phyloP scores from a whole-genome alignment of 2,113 vertebrate genomes.

The Platichthys stellatus region DNA sequence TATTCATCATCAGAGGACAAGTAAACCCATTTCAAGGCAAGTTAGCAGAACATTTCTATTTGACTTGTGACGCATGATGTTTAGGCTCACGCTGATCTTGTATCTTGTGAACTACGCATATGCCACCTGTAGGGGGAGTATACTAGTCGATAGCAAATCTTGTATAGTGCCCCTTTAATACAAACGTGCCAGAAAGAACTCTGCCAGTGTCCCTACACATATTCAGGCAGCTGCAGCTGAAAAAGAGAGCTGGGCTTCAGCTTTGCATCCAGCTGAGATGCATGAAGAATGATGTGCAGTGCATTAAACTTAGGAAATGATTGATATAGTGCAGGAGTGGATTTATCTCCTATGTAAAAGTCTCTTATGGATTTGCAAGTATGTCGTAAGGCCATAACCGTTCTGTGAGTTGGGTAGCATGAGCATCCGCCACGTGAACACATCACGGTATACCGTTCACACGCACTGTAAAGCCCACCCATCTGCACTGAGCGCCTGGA shows the following conservation, averaged over 20 bases:
- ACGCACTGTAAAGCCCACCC: constrained; percentile 52
- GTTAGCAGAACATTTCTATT: too few relatives aligned
- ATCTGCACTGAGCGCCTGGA: constrained; percentile 44
- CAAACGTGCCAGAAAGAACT: neutral
- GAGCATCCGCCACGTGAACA: constrained; percentile 13
- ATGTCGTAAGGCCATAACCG: constrained; percentile 16
- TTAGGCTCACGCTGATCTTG: too few relatives aligned
- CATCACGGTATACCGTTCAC: constrained; percentile 30
- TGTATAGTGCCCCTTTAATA: too few relatives aligned
- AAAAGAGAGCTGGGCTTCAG: neutral
- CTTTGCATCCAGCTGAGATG: constrained; percentile 7
- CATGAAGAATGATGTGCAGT: constrained; percentile 5
- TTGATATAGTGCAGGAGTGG: constrained; percentile 16
- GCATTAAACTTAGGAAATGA: constrained; percentile 18
- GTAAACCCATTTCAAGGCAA: too few relatives aligned
- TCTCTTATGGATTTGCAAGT: neutral
- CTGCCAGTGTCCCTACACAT: neutral
- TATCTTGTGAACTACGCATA: too few relatives aligned
- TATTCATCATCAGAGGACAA: too few relatives aligned
- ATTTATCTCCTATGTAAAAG: constrained; percentile 15
- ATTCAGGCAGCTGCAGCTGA: neutral
- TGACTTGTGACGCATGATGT: too few relatives aligned
- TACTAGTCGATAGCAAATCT: too few relatives aligned
- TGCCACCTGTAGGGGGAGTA: too few relatives aligned
- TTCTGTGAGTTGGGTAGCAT: constrained; percentile 19